Evolutionary conservation across 2,113 vertebrate species (phyloP).

Genomic region (Clarias magur): DNA sequence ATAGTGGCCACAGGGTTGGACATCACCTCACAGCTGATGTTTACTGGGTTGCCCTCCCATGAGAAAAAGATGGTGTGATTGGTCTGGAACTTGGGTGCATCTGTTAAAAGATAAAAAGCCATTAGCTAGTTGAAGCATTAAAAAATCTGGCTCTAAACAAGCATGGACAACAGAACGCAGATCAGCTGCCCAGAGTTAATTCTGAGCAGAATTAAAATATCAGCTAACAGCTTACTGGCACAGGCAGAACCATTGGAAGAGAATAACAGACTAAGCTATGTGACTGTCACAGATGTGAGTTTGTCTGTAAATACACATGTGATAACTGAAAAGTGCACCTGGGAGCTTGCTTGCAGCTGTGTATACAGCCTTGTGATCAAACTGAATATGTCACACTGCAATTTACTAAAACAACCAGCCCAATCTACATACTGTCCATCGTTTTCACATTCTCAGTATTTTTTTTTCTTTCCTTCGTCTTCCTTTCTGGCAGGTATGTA

Average conservation of each 20-base stretch:
- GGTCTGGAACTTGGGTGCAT: slow-evolving; percentile 91
- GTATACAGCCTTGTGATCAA: slow-evolving; percentile 24
- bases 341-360: slow-evolving; percentile 22
- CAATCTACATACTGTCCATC: slow-evolving; percentile 2
- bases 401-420: slow-evolving; percentile 26
- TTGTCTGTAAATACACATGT: background rate
- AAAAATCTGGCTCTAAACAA: background rate
- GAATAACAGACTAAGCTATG: slow-evolving; percentile 7
- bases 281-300: slow-evolving; percentile 29
- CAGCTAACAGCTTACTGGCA: slow-evolving; percentile 16
- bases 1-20: slow-evolving; percentile 90
- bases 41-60: slow-evolving; percentile 97
- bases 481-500: background rate
- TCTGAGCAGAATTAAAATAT: slow-evolving; percentile 24
- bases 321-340: slow-evolving; percentile 34
- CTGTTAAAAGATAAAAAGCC: slow-evolving; percentile 66
- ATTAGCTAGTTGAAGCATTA: slow-evolving; percentile 19
- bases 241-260: background rate
- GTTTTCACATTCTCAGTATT: background rate
- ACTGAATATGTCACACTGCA: slow-evolving; percentile 19
- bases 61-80: slow-evolving; percentile 94
- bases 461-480: slow-evolving; percentile 13
- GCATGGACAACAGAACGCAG: slow-evolving; percentile 20
- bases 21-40: slow-evolving; percentile 93
- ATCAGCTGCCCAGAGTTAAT: slow-evolving; percentile 27